Base-by-base conservation (phyloP, 2,888 invertebrate genomes). In the Neria commutata region DNA sequence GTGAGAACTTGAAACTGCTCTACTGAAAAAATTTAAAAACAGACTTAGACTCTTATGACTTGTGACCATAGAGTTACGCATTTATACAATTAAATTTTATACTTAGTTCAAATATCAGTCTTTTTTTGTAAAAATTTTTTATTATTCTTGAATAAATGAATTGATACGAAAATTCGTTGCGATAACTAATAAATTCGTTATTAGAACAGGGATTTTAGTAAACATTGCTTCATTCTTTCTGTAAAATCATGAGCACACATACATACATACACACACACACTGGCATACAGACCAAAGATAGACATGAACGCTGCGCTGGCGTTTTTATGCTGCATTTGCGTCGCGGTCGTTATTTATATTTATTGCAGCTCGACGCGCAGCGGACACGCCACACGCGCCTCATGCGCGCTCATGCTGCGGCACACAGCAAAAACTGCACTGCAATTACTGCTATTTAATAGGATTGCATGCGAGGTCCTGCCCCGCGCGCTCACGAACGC, bases 291-390 rank as follows among this genome's bases (percentile, higher is more conserved):
- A 14, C 6, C 6, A n/a, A 8, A n/a, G 16, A n/a, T n/a, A 37
- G 37, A 37, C 37, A 14, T 37, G 37, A 6, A 37, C 4, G n/a
- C n/a, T n/a, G 37, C 11, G 14, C 16, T 37, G 37, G 37, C 37
- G n/a, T 37, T 72, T 71, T 73, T 68, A 71, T 74, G 71, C 71
- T 73, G 73, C 71, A 71, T 73, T 74, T 73, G 74, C 72, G 75
- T 74, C 64, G 70, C 64, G 75, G 73, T 72, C 73, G 72, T 72
- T 72, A 74, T 73, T 74, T 73, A 74, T 72, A 72, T 72, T 74
- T 72, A 72, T 72, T 74, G 72, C 74, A 72, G 14, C 37, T 14
- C n/a, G 37, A n/a, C 37, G 37, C n/a, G n/a, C n/a, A n/a, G n/a
- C n/a, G n/a, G n/a, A n/a, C n/a, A n/a, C n/a, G n/a, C n/a, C n/a